Conservation (phyloP, 2,113 vertebrate species). For the Notothenia coriiceps region DNA sequence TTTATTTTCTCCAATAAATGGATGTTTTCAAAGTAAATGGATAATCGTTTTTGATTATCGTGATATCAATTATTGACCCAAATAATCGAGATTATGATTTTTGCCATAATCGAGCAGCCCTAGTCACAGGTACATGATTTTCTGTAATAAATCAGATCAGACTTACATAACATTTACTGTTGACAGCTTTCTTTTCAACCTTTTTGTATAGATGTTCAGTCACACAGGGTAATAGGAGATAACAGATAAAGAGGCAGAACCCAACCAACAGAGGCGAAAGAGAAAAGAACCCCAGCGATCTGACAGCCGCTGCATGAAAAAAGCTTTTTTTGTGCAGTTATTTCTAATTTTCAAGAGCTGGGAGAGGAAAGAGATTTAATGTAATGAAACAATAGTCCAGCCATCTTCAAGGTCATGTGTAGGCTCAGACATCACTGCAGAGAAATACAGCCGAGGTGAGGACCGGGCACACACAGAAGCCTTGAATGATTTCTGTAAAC, state of each 20-base stretch:
- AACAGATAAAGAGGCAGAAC: slow-evolving; percentile 46
- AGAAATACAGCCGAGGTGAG: slow-evolving; percentile 11
- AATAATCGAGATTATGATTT: too few species aligned
- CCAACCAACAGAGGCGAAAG: slow-evolving; percentile 9
- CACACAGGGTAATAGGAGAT: slow-evolving; percentile 42
- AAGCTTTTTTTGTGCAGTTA: slow-evolving; percentile 43
- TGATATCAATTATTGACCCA: too few species aligned
- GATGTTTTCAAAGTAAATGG: too few species aligned
- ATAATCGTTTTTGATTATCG: too few species aligned
- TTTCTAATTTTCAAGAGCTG: slow-evolving; percentile 53
- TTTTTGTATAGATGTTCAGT: slow-evolving; percentile 39
- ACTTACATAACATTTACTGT: slow-evolving; percentile 44
- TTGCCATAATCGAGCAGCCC: too few species aligned
- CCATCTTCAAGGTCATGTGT: slow-evolving; percentile 55
- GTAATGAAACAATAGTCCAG: slow-evolving; percentile 56
- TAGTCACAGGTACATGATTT: neutral
- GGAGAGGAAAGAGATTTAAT: slow-evolving; percentile 50
- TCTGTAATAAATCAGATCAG: slow-evolving; percentile 42
- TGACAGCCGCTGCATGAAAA: slow-evolving; percentile 33
- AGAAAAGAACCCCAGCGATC: slow-evolving; percentile 11
- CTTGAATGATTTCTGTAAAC: slow-evolving; percentile 28
- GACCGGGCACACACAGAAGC: slow-evolving; percentile 13
- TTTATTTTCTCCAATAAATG: too few species aligned
- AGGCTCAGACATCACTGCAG: slow-evolving; percentile 29
- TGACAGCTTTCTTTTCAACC: slow-evolving; percentile 45